Evolutionary conservation across 2,113 vertebrate genomes (phyloP), one percentile per base, ranked within the genome.

Genomic region (Misgurnus mizolepis): DNA sequence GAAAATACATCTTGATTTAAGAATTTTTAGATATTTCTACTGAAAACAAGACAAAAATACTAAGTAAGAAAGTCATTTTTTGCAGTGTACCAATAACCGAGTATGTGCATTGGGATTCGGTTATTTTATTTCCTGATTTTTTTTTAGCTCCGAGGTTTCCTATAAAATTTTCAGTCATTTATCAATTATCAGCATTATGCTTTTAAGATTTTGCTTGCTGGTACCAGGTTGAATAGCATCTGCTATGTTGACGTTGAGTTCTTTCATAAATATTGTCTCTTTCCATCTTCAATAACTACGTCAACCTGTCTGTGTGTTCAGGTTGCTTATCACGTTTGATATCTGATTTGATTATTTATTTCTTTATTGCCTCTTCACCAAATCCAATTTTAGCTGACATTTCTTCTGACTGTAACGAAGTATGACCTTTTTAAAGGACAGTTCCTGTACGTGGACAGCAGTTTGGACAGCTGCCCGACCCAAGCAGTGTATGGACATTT

Each of bases 301-400:
- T 49, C 67, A 47, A 61, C 50, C 61, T 73, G 71, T 53, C 27
- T 34, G 27, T 34, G 74, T 79, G 39, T 85, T 83, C 61, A 62
- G 73, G 70, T 56, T 49, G 27, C 69, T 4, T 15, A 27, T 82
- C 72, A 67, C 58, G 12, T 79, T 73, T 77, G 70, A 83, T 68
- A 77, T 90, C 91, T 92, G 89, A 87, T 85, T 91, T 67, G 66
- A 80, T 79, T 81, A 80, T 75, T 79, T 82, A 61, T 80, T 75
- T 80, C 67, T 79, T 80, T 70, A 76, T 76, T 76, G 70, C 64
- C 65, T 79, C 73, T 60, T 67, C 65, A 64, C 64, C 70, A 64
- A 81, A 78, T 82, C 69, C 91, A 93, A 90, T 95, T 95, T 95
- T 94, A 91, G 92, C 89, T 88, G 94, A 94, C 93, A 93, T 95